phyloP scores from a whole-genome alignment of 2,797 vertebrate species.

The Aeoliscus strigatus region DNA sequence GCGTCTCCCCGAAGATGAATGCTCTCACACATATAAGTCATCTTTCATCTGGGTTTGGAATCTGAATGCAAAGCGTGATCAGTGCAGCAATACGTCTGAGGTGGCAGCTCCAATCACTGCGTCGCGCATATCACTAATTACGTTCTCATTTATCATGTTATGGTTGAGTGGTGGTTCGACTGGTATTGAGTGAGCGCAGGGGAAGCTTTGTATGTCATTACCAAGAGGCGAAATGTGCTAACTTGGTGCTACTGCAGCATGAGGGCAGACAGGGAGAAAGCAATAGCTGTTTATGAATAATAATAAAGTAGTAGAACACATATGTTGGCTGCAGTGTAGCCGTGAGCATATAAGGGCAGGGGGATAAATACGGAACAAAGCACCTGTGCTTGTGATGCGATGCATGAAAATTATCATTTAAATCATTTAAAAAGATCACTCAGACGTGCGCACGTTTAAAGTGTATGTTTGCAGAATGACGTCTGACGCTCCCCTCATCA shows the following conservation, averaged over 20 bases:
- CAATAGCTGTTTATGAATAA: slow-evolving; percentile 9
- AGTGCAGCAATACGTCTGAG: slow-evolving; percentile 17
- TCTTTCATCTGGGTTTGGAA: slow-evolving; percentile 42
- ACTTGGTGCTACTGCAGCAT: slow-evolving; percentile 32
- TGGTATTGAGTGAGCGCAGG: slow-evolving; percentile 48
- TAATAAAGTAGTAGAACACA: too few species aligned
- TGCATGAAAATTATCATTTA: not conserved
- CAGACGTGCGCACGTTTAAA: slow-evolving; percentile 4
- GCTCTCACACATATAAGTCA: slow-evolving; percentile 42
- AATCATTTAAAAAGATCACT: slow-evolving; percentile 1
- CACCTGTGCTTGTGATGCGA: not conserved
- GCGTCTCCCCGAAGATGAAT: slow-evolving; percentile 55
- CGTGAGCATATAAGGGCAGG: slow-evolving; percentile 9
- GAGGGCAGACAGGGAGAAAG: slow-evolving; percentile 8
- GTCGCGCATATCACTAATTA: slow-evolving; percentile 49
- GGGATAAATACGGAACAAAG: too few species aligned
- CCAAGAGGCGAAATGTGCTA: slow-evolving; percentile 37
- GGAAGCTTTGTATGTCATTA: slow-evolving; percentile 42
- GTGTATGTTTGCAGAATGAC: slow-evolving; percentile 11
- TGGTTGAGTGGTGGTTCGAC: slow-evolving; percentile 50
- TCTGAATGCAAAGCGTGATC: slow-evolving; percentile 26
- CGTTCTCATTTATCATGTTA: slow-evolving; percentile 50
- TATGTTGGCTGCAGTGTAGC: too few species aligned
- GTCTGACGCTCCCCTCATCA: slow-evolving; percentile 8
- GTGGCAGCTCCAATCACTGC: slow-evolving; percentile 45